Conservation (phyloP, 2,888 invertebrate genomes). For the Ophion ventricosus region DNA sequence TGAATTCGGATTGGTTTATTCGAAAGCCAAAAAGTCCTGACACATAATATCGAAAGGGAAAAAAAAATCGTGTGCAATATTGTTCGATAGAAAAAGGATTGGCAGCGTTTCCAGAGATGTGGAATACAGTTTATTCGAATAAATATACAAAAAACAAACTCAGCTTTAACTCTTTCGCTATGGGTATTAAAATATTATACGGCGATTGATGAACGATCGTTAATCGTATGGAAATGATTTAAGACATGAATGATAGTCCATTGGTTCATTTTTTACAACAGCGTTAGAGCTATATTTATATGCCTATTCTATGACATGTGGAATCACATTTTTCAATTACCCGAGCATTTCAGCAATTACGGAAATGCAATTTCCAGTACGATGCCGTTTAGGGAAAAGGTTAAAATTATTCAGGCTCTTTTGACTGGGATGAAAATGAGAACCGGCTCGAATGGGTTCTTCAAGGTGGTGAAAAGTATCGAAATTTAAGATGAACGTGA, state of each 20-base stretch:
- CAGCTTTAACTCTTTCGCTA: slow-evolving; percentile 36
- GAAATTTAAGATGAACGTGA: background rate
- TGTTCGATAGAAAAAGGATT: slow-evolving; percentile 14
- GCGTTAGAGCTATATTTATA: background rate
- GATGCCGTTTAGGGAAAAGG: background rate
- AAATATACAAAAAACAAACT: slow-evolving; percentile 57
- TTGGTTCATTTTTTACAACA: slow-evolving; percentile 6
- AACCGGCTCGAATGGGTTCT: background rate
- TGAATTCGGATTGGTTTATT: background rate
- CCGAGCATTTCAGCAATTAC: background rate
- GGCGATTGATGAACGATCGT: slow-evolving; percentile 37
- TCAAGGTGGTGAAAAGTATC: background rate
- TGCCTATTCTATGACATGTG: background rate
- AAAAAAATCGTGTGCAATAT: slow-evolving; percentile 2
- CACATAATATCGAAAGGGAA: background rate
- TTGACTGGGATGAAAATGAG: background rate
- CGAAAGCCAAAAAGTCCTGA: background rate
- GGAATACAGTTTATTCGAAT: slow-evolving; percentile 60
- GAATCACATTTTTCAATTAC: background rate
- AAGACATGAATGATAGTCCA: background rate
- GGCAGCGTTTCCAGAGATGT: slow-evolving; percentile 17
- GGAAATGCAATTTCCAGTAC: background rate
- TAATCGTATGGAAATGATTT: slow-evolving; percentile 26
- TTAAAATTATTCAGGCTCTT: background rate
- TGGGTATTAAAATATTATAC: slow-evolving; percentile 43